Evolutionary conservation across 2,797 vertebrate genomes (phyloP), one percentile per base, ranked within the genome.

Genomic region (Eulemur coronatus): DNA sequence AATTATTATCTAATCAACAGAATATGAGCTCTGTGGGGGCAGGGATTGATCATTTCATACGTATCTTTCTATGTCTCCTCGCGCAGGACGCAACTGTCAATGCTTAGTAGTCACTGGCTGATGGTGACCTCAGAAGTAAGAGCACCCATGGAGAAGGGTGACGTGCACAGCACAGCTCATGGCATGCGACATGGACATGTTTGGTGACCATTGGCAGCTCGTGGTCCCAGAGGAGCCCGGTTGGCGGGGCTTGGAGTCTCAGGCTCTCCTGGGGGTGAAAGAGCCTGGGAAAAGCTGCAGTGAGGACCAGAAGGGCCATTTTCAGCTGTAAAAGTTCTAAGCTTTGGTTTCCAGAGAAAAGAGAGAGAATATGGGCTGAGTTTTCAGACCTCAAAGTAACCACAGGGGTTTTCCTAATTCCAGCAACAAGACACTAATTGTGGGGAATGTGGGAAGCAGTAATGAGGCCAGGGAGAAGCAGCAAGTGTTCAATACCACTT

Each of bases 281-380:
- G 95, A 97, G 92, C 97, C 91, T 97, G 97, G 93, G 97, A 97
- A 97, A 97, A 81, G 9, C 52, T 81, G 28, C 2, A 2, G 22
- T 4, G 3, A 48, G 55, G 55, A 92, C 93, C n/a, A 52, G 18
- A 33, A 91, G 50, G 91, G 80, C 93, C 89, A 94, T 81, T 85
- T 82, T 80, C 89, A 96, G 86, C 59, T 84, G 50, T 84, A 79
- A 95, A 93, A 96, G 84, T 89, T 50, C 78, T 94, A 86, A 72
- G 73, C 69, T 78, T 94, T 96, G 75, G 59, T 94, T 97, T 97
- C 92, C 82, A 88, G 78, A 89, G 95, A 84, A 97, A 92, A 84
- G 57, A 46, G 57, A 89, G 72, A 73, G 28, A 73, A 41, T 46
- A 50, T 15, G n/a, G 76, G 76, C 94, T 96, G 73, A 93, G 67